phyloP scores from a whole-genome alignment of 1,140 invertebrate species.

The Theocolax elegans region DNA sequence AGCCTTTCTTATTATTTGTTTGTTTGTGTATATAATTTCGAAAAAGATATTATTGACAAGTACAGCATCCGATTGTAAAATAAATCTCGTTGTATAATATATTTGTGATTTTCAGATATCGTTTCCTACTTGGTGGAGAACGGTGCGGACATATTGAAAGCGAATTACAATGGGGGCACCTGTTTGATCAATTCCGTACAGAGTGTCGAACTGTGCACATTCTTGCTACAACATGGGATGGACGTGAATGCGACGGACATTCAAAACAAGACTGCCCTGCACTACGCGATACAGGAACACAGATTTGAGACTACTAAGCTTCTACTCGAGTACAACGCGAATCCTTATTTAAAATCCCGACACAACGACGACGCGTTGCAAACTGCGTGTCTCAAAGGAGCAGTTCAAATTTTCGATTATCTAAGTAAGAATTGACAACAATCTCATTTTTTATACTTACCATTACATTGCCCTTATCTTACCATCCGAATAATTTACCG shows the following conservation, averaged over 20 bases:
- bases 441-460: too few relatives aligned
- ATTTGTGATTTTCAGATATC: constrained; percentile 64
- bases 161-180: constrained; percentile 93
- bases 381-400: constrained; percentile 89
- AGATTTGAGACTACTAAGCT: constrained; percentile 87
- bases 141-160: constrained; percentile 85
- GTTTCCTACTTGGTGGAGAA: constrained; percentile 83
- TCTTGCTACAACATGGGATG: constrained; percentile 81
- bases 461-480: too few relatives aligned
- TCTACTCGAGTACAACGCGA: constrained; percentile 82
- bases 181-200: constrained; percentile 95
- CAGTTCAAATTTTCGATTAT: constrained; percentile 83
- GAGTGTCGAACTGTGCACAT: constrained; percentile 83
- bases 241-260: constrained; percentile 89
- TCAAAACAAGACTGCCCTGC: constrained; percentile 90
- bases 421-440: constrained; percentile 70
- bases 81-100: too few relatives aligned
- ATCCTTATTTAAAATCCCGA: constrained; percentile 80
- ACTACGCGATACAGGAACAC: constrained; percentile 93
- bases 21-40: too few relatives aligned
- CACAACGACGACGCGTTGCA: constrained; percentile 92
- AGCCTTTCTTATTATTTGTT: too few relatives aligned
- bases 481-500: too few relatives aligned
- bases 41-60: too few relatives aligned
- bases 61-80: too few relatives aligned